Evolutionary conservation across 2,113 vertebrate species (phyloP), one percentile per base, ranked within the genome.

Genomic region (Panthera leo): DNA sequence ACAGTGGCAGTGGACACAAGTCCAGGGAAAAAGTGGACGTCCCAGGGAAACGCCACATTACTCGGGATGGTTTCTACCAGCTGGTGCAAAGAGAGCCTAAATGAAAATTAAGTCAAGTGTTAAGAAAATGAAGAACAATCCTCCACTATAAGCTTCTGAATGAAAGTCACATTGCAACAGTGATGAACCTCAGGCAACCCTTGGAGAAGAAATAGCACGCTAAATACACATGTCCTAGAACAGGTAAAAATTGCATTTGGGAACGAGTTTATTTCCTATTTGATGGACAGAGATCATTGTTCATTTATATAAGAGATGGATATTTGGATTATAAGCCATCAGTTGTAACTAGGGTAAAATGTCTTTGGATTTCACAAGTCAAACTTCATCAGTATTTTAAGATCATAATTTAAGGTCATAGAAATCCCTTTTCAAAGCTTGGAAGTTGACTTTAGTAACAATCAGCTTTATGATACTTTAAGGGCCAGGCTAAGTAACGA

Each of bases 311-410:
- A 73, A 73, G 29, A 84, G 70, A 34, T 15, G 11, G 21, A n/a
- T 36, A 63, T 79, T 94, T 80, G 51, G 42, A 92, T 48, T 58
- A 65, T 13, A 86, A 19, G 10, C 61, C 45, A 21, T 67, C 16
- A n/a, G 63, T 48, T 88, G 9, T 95, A 93, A 92, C 18, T 61
- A 70, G 85, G 51, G 29, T 61, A 75, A 84, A 82, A 83, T 75
- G 29, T 34, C n/a, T 65, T 83, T 92, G 25, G 51, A 78, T 67
- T 83, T 94, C 39, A 68, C 39, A 83, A 91, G 9, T 39, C 29
- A 71, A 88, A 85, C 55, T 73, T 70, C 55, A 63, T 58, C 79
- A 68, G 48, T 93, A 73, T 61, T 63, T 79, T 36, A 88, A 90
- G 58, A n/a, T 61, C 14, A 36, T 75, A 53, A 42, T 55, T 73